Evolutionary conservation across 2,797 vertebrate genomes (phyloP).

Genomic region (Molossus alvarezi): DNA sequence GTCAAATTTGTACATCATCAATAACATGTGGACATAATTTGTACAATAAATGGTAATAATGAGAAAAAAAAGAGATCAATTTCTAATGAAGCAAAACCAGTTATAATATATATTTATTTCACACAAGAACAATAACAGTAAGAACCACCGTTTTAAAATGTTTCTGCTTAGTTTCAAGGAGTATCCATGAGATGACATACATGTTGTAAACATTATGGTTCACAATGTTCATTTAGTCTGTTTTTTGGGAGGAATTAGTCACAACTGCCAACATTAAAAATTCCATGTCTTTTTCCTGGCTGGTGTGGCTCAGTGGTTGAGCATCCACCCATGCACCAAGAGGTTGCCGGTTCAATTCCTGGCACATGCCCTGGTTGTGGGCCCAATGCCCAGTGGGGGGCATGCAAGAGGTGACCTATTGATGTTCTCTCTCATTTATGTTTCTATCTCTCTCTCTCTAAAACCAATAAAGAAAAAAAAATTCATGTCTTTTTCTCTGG

Average conservation of each 20-base stretch:
- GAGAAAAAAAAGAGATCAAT: conserved; percentile 2
- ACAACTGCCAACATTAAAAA: background rate
- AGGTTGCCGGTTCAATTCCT: no score
- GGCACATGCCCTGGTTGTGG: no score
- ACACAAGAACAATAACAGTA: background rate
- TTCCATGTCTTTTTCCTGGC: background rate
- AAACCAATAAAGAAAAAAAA: no score
- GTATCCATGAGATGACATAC: background rate
- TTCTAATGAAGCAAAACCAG: background rate
- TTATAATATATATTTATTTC: background rate
- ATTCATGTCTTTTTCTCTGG: background rate
- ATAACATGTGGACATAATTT: background rate
- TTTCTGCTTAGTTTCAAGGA: background rate
- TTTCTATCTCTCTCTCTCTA: no score
- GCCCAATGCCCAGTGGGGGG: no score
- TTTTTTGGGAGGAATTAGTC: background rate
- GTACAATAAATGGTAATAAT: background rate
- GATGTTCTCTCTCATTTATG: no score
- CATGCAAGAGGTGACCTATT: no score
- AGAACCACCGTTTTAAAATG: background rate
- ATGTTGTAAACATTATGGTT: background rate
- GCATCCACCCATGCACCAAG: no score
- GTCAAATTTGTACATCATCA: background rate
- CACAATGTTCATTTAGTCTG: background rate
- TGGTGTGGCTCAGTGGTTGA: no score